Percentiles rank a stretch among this genome's conserved stretches.
Evolutionary conservation across 1,140 invertebrate species (phyloP).

Genomic region (Ylistrum balloti): DNA sequence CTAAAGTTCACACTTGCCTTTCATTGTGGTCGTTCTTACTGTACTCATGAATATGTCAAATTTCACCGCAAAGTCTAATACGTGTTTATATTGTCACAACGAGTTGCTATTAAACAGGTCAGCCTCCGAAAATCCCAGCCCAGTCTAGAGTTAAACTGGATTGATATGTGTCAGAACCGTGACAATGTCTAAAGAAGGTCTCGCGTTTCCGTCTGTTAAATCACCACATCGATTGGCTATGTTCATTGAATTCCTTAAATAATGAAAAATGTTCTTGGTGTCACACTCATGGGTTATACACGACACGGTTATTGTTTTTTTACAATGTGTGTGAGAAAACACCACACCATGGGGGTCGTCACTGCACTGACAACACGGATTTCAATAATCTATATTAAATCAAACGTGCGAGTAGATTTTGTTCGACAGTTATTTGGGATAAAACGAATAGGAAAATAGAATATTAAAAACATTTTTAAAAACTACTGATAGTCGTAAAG

Average conservation of each 20-base stretch:
- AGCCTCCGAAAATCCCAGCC: not conserved
- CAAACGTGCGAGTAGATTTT: not conserved
- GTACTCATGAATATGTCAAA: too few relatives aligned
- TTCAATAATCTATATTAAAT: not conserved
- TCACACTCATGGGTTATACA: not conserved
- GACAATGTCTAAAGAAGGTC: not conserved
- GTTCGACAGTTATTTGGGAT: not conserved
- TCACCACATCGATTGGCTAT: not conserved
- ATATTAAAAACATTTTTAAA: not conserved
- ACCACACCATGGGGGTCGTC: not conserved
- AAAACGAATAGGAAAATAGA: not conserved
- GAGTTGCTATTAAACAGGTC: not conserved
- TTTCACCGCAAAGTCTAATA: too few relatives aligned
- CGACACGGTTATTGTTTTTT: not conserved
- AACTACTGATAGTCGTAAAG: not conserved
- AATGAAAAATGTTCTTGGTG: slow-evolving; percentile 4
- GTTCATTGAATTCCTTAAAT: slow-evolving; percentile 34
- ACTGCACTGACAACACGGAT: not conserved
- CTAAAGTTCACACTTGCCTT: too few relatives aligned
- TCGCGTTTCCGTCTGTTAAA: not conserved
- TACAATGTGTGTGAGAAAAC: not conserved
- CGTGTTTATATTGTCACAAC: too few relatives aligned
- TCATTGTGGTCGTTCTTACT: too few relatives aligned
- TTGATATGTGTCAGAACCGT: not conserved
- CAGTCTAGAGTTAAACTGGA: not conserved